Percentiles rank a stretch among this genome's conserved stretches.
These are phyloP conservation scores for Anastatus disparis DNA, from an alignment of 1,140 invertebrate genomes.

Conservation along the genomic window DNA sequence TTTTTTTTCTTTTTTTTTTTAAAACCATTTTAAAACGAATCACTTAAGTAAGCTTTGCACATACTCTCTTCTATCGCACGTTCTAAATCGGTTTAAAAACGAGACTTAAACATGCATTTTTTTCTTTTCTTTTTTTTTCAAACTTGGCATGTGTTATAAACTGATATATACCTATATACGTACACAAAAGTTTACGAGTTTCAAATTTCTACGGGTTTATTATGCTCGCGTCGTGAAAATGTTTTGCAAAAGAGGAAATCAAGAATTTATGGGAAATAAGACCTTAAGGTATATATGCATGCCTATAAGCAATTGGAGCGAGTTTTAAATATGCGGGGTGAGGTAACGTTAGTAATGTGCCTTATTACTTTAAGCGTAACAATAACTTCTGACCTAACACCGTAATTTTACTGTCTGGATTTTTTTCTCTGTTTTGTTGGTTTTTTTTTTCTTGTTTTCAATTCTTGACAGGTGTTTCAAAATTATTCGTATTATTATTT, in stretches of 20 bases:
- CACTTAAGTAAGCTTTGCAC: neutral
- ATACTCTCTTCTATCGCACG: too few species aligned
- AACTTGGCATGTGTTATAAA: too few species aligned
- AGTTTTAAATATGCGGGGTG: slow-evolving; percentile 53
- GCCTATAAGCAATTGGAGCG: slow-evolving; percentile 41
- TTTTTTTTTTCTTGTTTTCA: neutral
- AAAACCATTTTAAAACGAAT: neutral
- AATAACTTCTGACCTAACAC: slow-evolving; percentile 47
- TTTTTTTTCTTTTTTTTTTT: neutral
- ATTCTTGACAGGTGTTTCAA: neutral
- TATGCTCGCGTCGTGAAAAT: too few species aligned
- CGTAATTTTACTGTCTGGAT: slow-evolving; percentile 52
- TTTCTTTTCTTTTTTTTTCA: too few species aligned
- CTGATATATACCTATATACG: too few species aligned
- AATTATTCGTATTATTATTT: neutral
- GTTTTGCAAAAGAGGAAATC: too few species aligned
- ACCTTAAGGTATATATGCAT: slow-evolving; percentile 43
- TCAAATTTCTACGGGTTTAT: slow-evolving; percentile 61
- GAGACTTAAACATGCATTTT: slow-evolving; percentile 34
- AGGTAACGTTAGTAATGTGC: slow-evolving; percentile 55
- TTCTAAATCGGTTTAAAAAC: slow-evolving; percentile 14
- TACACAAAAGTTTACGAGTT: too few species aligned
- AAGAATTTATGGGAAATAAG: slow-evolving; percentile 58
- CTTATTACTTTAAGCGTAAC: slow-evolving; percentile 57
- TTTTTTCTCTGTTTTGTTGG: too few species aligned